Conservation (phyloP, 1,140 invertebrate genomes). For the Luehdorfia chinensis region DNA sequence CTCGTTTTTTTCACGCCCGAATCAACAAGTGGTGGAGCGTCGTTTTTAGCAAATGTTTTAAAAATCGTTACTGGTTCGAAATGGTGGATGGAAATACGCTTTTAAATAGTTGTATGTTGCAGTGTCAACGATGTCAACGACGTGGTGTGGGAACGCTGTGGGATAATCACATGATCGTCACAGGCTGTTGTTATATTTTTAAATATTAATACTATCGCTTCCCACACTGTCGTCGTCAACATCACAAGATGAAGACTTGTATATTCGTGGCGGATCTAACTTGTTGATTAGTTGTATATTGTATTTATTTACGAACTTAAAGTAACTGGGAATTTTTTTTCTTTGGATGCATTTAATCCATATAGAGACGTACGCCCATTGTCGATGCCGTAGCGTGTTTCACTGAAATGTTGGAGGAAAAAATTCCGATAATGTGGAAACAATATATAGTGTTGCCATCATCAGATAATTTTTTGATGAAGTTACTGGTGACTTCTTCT, state of each 20-base stretch:
- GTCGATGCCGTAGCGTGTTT: neutral
- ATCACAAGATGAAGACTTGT: slow-evolving; percentile 21
- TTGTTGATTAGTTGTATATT: slow-evolving; percentile 63
- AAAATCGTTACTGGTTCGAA: too few relatives aligned
- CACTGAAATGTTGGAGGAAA: too few relatives aligned
- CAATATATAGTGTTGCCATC: too few relatives aligned
- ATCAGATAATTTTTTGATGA: too few relatives aligned
- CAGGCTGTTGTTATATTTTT: too few relatives aligned
- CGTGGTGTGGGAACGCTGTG: neutral
- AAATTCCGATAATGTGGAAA: too few relatives aligned
- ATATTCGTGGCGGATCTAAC: slow-evolving; percentile 25
- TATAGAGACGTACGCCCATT: neutral
- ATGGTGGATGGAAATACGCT: neutral
- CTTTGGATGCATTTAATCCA: slow-evolving; percentile 36
- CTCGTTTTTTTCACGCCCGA: neutral
- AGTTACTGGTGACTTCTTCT: too few relatives aligned
- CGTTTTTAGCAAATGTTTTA: too few relatives aligned
- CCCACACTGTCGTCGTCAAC: neutral
- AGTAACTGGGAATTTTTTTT: slow-evolving; percentile 32
- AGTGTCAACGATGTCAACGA: neutral
- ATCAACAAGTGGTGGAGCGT: too few relatives aligned
- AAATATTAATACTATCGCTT: too few relatives aligned
- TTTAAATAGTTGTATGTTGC: too few relatives aligned
- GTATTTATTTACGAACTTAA: slow-evolving; percentile 10
- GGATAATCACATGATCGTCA: too few relatives aligned